A percentile compares a stretch with the other conserved stretches of the same genome.
phyloP scores from a whole-genome alignment of 2,888 invertebrate genomes.

The Drosophila nr. perissopoda region DNA sequence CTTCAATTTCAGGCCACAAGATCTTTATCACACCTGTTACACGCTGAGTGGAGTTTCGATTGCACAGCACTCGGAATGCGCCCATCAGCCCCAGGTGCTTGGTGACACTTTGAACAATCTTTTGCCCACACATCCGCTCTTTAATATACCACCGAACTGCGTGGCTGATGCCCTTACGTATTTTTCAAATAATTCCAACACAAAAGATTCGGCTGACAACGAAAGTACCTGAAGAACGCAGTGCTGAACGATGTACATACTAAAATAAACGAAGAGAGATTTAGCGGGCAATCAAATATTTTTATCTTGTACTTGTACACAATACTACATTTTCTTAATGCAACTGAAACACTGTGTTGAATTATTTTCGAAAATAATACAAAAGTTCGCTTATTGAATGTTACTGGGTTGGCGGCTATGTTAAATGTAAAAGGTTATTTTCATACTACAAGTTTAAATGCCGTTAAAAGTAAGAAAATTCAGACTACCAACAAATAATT shows the following conservation, averaged over 20 bases:
- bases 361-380: not conserved
- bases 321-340: slow-evolving; percentile 45
- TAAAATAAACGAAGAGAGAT: slow-evolving; percentile 5
- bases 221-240: slow-evolving; percentile 32
- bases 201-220: slow-evolving; percentile 20
- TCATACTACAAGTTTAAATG: not conserved
- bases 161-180: slow-evolving; percentile 86
- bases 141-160: slow-evolving; percentile 91
- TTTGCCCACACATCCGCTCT: slow-evolving; percentile 91
- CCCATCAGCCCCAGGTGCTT: slow-evolving; percentile 86
- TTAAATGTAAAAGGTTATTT: slow-evolving; percentile 2
- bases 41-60: slow-evolving; percentile 96
- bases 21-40: slow-evolving; percentile 99
- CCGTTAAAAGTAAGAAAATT: not conserved
- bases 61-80: slow-evolving; percentile 90
- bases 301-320: slow-evolving; percentile 25
- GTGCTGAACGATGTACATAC: slow-evolving; percentile 26
- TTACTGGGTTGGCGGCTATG: not conserved
- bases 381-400: not conserved
- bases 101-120: slow-evolving; percentile 90
- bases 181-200: slow-evolving; percentile 76
- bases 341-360: slow-evolving; percentile 1
- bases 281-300: slow-evolving; percentile 17
- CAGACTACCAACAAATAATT: not conserved
- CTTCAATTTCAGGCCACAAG: slow-evolving; percentile 88